Evolutionary conservation across 2,113 vertebrate genomes (phyloP), one percentile per base, ranked within the genome.

Genomic region (Symphodus melops): DNA sequence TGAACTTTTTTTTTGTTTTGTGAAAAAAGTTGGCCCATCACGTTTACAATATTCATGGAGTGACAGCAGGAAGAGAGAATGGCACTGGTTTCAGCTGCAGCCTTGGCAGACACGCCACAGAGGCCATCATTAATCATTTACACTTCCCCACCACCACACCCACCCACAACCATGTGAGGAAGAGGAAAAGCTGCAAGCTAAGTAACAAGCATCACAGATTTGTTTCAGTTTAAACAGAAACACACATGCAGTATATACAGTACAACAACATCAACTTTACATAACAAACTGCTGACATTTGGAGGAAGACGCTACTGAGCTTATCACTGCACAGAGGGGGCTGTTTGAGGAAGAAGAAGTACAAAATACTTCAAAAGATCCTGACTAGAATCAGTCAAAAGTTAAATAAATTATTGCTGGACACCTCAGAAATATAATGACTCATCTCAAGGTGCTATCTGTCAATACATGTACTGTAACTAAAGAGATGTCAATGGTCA

Each of bases 41-140:
- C 68, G 49, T 58, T 83, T 89, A 68, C 74, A 91, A 91, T 83
- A 90, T 92, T 92, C 75, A 90, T 90, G 68, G 70, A 48, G 57
- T 70, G 81, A 88, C 69, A 87, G 84, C 62, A 79, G 72, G 72
- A 71, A 71, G 71, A 77, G 67, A 85, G 75, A 85, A 77, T 68
- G 88, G 89, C 76, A 80, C 83, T 83, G 77, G 83, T 86, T 91
- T 84, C 76, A 86, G 84, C 82, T 83, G 77, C 83, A 86, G 84
- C 74, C 68, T 82, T 81, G 53, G 80, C 81, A 85, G 80, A 87
- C 79, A 44, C 61, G 82, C 75, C 59, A 81, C 79, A 75, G 61
- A 69, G 79, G 69, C 59, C 0, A 72, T 82, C 80, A 91, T 91
- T 77, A 89, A 91, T 90, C 85, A 91, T 91, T 91, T 80, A 91